phyloP scores from a whole-genome alignment of 2,113 vertebrate genomes.

The Thomomys bottae region DNA sequence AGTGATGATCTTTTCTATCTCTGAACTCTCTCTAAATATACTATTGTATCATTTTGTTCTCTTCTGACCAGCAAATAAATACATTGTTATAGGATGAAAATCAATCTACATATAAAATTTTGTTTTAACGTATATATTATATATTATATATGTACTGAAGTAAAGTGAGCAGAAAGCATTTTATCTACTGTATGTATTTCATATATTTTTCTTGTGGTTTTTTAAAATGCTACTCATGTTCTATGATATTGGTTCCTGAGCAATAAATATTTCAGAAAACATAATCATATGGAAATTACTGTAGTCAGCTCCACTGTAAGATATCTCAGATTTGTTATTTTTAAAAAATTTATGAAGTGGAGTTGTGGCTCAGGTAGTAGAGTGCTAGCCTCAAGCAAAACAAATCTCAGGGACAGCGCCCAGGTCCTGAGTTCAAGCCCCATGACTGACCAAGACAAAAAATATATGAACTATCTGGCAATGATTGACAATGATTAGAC shows the following conservation, averaged over 20 bases:
- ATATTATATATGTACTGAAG: not conserved
- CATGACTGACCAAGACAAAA: too few species aligned
- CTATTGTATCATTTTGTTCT: not conserved
- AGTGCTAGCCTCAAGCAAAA: too few species aligned
- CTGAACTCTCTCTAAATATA: not conserved
- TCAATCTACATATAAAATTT: not conserved
- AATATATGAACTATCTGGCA: not conserved
- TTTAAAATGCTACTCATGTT: not conserved
- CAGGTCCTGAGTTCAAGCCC: too few species aligned
- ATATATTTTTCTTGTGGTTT: constrained; percentile 7
- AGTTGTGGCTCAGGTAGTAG: too few species aligned
- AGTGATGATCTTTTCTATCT: not conserved
- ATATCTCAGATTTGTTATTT: not conserved
- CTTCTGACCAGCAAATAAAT: constrained; percentile 6
- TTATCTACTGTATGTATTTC: not conserved
- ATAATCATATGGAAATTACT: constrained; percentile 5
- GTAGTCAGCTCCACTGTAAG: not conserved
- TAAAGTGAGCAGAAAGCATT: constrained; percentile 3
- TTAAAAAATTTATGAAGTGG: not conserved
- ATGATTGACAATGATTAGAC: not conserved
- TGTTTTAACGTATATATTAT: not conserved
- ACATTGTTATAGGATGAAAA: not conserved
- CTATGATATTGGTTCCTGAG: not conserved
- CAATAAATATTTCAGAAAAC: not conserved
- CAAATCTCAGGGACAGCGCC: too few species aligned